Evolutionary conservation across 30 jellyfish, hydroid and myxozoan genomes (phyloP).

Genomic region (Chrysaora quinquecirrha): DNA sequence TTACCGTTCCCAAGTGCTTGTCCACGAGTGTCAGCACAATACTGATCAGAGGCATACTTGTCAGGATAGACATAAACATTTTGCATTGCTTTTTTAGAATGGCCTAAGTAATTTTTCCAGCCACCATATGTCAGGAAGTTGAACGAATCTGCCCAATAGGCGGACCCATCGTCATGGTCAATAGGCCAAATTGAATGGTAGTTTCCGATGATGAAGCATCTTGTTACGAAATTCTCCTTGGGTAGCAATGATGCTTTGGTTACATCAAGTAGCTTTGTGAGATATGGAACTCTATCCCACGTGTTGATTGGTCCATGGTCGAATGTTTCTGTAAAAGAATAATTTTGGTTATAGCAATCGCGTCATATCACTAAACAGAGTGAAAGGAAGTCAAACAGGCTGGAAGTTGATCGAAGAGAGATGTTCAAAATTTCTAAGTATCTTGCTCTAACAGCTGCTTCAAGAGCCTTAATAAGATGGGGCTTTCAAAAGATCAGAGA

Average conservation of each 20-base stretch:
- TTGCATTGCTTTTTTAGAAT: slow-evolving; percentile 53
- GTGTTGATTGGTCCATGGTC: slow-evolving; percentile 97
- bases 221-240: slow-evolving; percentile 66
- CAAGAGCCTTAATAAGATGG: no score
- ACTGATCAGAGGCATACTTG: slow-evolving; percentile 54
- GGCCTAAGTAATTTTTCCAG: slow-evolving; percentile 91
- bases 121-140: slow-evolving; percentile 91
- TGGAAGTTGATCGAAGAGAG: no score
- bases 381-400: no score
- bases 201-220: slow-evolving; percentile 71
- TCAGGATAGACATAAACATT: slow-evolving; percentile 91
- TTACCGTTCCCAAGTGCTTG: slow-evolving; percentile 75
- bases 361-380: no score
- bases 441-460: no score
- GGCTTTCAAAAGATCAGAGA: no score
- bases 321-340: slow-evolving; percentile 72
- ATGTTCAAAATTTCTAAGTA: no score
- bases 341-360: no score
- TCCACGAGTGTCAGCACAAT: slow-evolving; percentile 84
- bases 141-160: slow-evolving; percentile 88
- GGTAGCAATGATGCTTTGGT: slow-evolving; percentile 52
- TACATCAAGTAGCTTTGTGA: slow-evolving; percentile 78
- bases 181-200: slow-evolving; percentile 94
- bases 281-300: slow-evolving; percentile 96
- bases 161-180: slow-evolving; percentile 97